phyloP scores from a whole-genome alignment of 2,797 vertebrate species.

The Oreochromis mossambicus region DNA sequence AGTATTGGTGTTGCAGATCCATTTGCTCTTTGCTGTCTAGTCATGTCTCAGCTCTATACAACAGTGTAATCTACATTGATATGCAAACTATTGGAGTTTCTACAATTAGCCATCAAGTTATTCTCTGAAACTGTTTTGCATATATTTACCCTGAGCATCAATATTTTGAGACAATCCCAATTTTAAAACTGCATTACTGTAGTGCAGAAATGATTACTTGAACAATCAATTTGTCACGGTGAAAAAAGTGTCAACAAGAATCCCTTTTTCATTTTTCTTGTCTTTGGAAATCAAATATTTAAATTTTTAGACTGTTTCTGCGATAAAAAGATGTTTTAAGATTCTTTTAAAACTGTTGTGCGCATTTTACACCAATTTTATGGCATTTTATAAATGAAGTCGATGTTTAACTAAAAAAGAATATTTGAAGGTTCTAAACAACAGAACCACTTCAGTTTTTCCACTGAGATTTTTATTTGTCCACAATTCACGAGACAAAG shows the following conservation, averaged over 20 bases:
- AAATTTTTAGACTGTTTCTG: neutral
- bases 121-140: neutral
- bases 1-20: neutral
- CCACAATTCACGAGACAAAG: neutral
- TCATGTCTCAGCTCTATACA: neutral
- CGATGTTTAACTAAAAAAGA: rapidly evolving
- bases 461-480: neutral
- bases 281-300: neutral
- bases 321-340: neutral
- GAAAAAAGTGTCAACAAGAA: neutral
- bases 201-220: neutral
- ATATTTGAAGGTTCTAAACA: neutral
- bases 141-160: neutral
- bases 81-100: neutral
- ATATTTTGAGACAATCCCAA: neutral
- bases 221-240: neutral
- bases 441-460: neutral
- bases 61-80: constrained; percentile 3
- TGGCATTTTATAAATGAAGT: neutral
- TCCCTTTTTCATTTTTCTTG: rapidly evolving
- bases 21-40: neutral
- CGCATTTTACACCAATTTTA: neutral
- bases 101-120: neutral
- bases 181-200: neutral
- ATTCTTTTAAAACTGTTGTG: neutral